Percentiles rank a stretch among this genome's conserved stretches.
Evolutionary conservation across 2,113 vertebrate genomes (phyloP).

Genomic region (Myanophis thanlyinensis): DNA sequence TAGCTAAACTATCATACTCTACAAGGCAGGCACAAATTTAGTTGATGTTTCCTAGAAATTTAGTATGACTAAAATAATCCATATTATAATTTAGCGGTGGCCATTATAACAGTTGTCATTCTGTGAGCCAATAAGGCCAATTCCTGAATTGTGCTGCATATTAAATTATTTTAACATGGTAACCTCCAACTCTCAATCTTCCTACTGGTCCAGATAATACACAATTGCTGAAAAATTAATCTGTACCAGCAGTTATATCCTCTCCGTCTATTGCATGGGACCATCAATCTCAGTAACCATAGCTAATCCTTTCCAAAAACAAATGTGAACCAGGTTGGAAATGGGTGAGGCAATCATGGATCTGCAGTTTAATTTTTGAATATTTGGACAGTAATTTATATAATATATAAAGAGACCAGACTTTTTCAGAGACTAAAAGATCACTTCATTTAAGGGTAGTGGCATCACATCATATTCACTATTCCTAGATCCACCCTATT

Average conservation of each 20-base stretch:
- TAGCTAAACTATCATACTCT: not conserved
- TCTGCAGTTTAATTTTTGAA: too few species aligned
- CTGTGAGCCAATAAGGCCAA: not conserved
- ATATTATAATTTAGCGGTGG: not conserved
- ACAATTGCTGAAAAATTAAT: not conserved
- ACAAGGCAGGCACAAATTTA: not conserved
- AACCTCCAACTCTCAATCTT: not conserved
- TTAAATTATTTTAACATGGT: not conserved
- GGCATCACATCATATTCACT: too few species aligned
- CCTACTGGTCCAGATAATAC: not conserved
- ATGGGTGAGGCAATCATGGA: too few species aligned
- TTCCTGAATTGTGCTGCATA: not conserved
- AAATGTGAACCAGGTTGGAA: too few species aligned
- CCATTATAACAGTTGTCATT: not conserved
- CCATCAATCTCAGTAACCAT: too few species aligned
- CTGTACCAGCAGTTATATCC: not conserved
- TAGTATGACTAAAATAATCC: not conserved
- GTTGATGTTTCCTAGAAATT: not conserved
- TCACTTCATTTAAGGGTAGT: too few species aligned
- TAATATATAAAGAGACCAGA: too few species aligned
- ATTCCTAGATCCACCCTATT: too few species aligned
- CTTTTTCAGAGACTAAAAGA: too few species aligned
- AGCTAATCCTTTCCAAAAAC: too few species aligned
- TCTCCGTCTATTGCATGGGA: not conserved
- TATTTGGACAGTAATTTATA: too few species aligned